phyloP scores from a whole-genome alignment of 2,888 invertebrate genomes.

The Lithophane semibrunnea region DNA sequence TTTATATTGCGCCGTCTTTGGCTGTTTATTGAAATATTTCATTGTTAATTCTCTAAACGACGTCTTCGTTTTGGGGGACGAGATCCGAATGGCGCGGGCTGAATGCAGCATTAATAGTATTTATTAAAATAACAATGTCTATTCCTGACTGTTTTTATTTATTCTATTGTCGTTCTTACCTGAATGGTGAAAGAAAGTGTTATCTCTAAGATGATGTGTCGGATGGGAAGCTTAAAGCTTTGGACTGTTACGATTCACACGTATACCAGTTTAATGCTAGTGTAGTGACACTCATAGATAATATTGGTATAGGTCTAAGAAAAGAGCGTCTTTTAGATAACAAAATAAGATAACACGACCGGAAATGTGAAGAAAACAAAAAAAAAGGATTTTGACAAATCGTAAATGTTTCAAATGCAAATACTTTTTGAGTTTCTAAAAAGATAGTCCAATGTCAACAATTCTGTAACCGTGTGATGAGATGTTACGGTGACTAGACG shows the following conservation, averaged over 20 bases:
- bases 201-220: slow-evolving; percentile 73
- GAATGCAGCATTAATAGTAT: slow-evolving; percentile 85
- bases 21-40: slow-evolving; percentile 89
- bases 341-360: slow-evolving; percentile 74
- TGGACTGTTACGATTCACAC: slow-evolving; percentile 80
- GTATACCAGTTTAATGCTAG: slow-evolving; percentile 77
- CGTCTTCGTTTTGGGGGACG: slow-evolving; percentile 81
- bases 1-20: slow-evolving; percentile 85
- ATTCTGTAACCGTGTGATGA: slow-evolving; percentile 74
- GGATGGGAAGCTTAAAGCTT: slow-evolving; percentile 84
- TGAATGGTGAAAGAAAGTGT: slow-evolving; percentile 73
- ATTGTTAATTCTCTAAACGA: slow-evolving; percentile 88
- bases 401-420: slow-evolving; percentile 27
- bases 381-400: slow-evolving; percentile 23
- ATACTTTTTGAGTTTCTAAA: slow-evolving; percentile 20
- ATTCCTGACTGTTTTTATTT: slow-evolving; percentile 66
- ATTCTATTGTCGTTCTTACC: slow-evolving; percentile 73
- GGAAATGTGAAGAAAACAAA: slow-evolving; percentile 72
- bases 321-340: slow-evolving; percentile 82
- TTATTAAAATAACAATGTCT: slow-evolving; percentile 88
- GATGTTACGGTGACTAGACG: slow-evolving; percentile 83
- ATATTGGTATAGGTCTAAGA: slow-evolving; percentile 86
- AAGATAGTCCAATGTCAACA: slow-evolving; percentile 35
- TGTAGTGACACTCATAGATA: slow-evolving; percentile 79
- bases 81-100: slow-evolving; percentile 78